Conservation (phyloP, 1,140 invertebrate genomes). For the Solenopsis invicta region DNA sequence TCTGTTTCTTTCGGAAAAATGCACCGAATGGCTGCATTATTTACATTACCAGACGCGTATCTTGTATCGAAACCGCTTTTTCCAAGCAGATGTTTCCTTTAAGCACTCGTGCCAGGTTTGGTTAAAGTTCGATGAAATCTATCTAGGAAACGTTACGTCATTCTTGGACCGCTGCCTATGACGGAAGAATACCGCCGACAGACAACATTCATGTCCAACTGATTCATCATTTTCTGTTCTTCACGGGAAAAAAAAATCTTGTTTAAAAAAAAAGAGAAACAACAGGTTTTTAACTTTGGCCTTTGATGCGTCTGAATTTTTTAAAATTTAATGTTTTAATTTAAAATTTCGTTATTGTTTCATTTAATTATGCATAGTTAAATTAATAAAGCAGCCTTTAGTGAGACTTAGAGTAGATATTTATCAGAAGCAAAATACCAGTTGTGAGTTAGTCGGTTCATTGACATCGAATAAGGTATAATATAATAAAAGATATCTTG, state of each 20-base stretch:
- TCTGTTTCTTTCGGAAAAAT: not conserved
- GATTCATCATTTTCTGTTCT: not conserved
- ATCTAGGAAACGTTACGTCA: constrained; percentile 76
- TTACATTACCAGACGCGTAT: constrained; percentile 65
- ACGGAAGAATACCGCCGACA: not conserved
- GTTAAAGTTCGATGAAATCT: constrained; percentile 63
- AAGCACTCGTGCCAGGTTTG: constrained; percentile 34
- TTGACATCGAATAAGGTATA: not conserved
- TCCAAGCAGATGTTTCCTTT: constrained; percentile 47
- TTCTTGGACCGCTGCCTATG: constrained; percentile 63
- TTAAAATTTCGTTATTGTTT: not conserved
- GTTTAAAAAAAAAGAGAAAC: not conserved
- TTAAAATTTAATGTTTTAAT: not conserved
- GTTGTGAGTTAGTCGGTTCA: not conserved
- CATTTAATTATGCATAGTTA: not conserved
- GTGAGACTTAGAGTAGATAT: not conserved
- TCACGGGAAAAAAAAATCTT: not conserved
- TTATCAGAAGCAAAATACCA: constrained; percentile 2
- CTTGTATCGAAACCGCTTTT: constrained; percentile 64
- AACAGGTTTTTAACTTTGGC: not conserved
- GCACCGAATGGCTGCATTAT: no score
- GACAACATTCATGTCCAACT: not conserved
- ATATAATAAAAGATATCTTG: not conserved
- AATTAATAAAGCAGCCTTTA: not conserved
- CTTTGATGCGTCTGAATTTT: not conserved